Percentiles rank a stretch among this genome's conserved stretches.
These are phyloP conservation scores for Scolopax rusticola DNA, from an alignment of 2,797 vertebrate species.

Conservation along the genomic window DNA sequence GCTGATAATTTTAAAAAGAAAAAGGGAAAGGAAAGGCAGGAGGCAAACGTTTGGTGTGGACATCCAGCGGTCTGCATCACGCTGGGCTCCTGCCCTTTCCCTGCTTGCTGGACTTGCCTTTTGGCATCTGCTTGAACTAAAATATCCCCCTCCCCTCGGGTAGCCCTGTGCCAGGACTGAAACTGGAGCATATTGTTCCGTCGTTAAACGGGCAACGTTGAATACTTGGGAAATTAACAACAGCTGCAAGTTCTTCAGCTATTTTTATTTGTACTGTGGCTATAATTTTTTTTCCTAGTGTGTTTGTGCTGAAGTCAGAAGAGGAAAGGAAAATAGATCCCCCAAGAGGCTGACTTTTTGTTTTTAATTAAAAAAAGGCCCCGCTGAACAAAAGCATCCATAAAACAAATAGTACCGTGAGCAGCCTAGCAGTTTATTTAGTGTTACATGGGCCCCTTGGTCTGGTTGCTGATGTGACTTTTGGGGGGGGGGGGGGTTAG, in stretches of 20 bases:
- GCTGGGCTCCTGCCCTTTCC: neutral
- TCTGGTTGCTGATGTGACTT: neutral
- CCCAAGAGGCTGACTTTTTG: conserved; percentile 28
- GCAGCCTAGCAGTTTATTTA: neutral
- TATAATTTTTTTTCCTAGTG: conserved; percentile 21
- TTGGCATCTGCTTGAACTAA: neutral
- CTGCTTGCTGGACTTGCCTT: neutral
- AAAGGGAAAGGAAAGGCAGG: neutral
- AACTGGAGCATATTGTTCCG: conserved; percentile 62
- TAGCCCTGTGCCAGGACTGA: conserved; percentile 24
- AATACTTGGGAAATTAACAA: conserved; percentile 32
- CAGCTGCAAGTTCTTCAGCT: conserved; percentile 59
- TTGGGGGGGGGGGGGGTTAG: neutral
- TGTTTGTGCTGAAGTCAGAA: conserved; percentile 57
- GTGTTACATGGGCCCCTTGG: neutral
- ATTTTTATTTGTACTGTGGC: conserved; percentile 62
- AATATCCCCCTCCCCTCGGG: conserved; percentile 20
- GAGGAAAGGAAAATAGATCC: conserved; percentile 57
- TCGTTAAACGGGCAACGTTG: neutral
- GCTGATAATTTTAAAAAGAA: neutral
- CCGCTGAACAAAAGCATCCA: neutral
- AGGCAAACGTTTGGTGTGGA: neutral
- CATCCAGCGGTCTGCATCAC: neutral
- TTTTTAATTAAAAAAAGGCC: conserved; percentile 29
- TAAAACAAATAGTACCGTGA: neutral